Base-by-base conservation (phyloP, 2,797 vertebrate genomes). In the Myotis planiceps region DNA sequence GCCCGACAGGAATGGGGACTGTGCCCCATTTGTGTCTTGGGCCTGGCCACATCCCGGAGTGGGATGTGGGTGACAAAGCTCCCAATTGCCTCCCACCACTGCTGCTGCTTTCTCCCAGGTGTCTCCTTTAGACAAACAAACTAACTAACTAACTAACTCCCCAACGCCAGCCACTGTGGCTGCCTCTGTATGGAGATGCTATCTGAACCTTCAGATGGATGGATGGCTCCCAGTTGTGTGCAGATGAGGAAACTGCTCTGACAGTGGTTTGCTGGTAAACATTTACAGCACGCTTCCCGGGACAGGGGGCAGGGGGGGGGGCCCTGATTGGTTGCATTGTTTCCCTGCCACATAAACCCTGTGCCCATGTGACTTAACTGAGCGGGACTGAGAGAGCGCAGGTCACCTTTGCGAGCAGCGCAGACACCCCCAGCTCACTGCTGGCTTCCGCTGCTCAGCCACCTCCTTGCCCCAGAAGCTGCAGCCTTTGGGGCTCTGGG, bases 311-410 rank as follows among this genome's bases (percentile, higher is more conserved):
- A 1, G 39, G 39, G 39, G 39, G 39, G 45, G 45, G 45, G 13
- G 45, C 2, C 2, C 21, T 83, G 10, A 37, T 66, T 27, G 60
- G 32, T 25, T 42, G 4, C 37, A 7, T 9, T 58, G 90, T 68
- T 14, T n/a, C 29, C 76, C 45, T 69, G 7, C 32, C 2, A 16
- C 21, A 10, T 68, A 76, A 69, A 51, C 55, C 51, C 47, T 45
- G 19, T 3, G 34, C 8, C 29, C 23, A 25, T 3, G 13, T 37
- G 72, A 90, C 19, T 2, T 18, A 51, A 15, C 15, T 37, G 83
- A 71, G 29, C 1, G 6, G 4, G 29, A 3, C 1, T 23, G 45
- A 12, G 23, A 69, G 78, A 9, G 21, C 0, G 3, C 13, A 7
- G 49, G 9, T 49, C 23, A 65, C 29, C 23, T n/a, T 16, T 6